A percentile compares a stretch with the other conserved stretches of the same genome.
These are phyloP conservation scores for Triops cancriformis DNA, from an alignment of 1,140 invertebrate genomes.

Conservation along the genomic window DNA sequence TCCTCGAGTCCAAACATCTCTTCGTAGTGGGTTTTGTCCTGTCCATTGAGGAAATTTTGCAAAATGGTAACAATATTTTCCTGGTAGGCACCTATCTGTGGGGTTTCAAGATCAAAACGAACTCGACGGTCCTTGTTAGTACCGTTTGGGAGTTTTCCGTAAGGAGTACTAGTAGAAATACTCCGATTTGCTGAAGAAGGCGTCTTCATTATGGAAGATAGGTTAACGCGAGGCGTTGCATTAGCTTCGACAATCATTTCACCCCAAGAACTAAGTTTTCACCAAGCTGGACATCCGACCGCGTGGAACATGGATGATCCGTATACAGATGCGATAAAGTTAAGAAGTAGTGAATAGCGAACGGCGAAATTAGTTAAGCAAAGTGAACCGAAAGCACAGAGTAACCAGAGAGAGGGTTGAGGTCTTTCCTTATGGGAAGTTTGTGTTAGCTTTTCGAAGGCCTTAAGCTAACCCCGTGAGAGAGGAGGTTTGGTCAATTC, in stretches of 20 bases:
- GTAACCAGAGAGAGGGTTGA: too few relatives aligned
- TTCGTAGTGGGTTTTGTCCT: neutral
- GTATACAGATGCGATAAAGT: neutral
- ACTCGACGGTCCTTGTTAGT: neutral
- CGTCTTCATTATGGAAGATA: neutral
- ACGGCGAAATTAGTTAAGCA: too few relatives aligned
- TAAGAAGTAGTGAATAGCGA: too few relatives aligned
- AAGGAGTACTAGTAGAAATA: neutral
- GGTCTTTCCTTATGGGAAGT: too few relatives aligned
- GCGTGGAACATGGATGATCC: neutral
- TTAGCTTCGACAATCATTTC: neutral
- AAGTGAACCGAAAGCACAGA: too few relatives aligned
- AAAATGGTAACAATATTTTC: conserved; percentile 19
- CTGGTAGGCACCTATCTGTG: neutral
- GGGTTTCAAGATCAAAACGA: conserved; percentile 15
- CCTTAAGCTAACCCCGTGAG: too few relatives aligned
- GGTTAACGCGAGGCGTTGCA: neutral
- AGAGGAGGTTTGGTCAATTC: too few relatives aligned
- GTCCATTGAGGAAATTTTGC: conserved; percentile 15
- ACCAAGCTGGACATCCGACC: neutral
- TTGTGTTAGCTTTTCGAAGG: too few relatives aligned
- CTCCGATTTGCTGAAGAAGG: neutral
- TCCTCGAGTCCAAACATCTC: conserved; percentile 20
- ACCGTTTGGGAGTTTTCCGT: neutral
- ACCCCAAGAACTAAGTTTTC: neutral